A percentile compares a stretch with the other conserved stretches of the same genome.
Evolutionary conservation across 1,140 invertebrate species (phyloP).

Genomic region (Pollicipes pollicipes): DNA sequence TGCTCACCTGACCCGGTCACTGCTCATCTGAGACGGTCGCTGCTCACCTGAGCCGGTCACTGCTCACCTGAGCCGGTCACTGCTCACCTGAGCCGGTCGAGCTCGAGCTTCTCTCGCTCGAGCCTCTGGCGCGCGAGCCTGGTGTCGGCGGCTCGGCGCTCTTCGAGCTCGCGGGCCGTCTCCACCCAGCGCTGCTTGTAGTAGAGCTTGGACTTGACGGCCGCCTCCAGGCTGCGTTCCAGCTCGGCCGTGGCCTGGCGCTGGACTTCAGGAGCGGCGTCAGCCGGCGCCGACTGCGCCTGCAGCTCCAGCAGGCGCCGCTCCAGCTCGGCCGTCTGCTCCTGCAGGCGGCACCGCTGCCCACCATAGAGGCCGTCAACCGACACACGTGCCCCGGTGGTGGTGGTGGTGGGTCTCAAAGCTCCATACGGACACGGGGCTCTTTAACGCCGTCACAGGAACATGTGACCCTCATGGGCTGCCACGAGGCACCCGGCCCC

Average conservation of each 20-base stretch:
- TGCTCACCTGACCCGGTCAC: no score
- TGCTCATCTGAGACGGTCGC: no score
- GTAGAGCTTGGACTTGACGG: conserved; percentile 27
- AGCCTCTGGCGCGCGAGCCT: conserved; percentile 8
- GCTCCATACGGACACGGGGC: no score
- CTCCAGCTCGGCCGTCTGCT: background rate
- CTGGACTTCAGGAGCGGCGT: background rate
- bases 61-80: background rate
- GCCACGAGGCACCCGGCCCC: no score
- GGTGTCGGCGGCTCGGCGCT: conserved; percentile 26
- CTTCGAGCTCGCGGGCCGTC: conserved; percentile 24
- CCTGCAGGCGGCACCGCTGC: background rate
- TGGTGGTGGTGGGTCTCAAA: no score
- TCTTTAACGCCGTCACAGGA: no score
- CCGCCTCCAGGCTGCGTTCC: conserved; percentile 27
- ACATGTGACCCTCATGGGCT: no score
- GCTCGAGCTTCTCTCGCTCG: background rate
- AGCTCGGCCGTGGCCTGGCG: conserved; percentile 22
- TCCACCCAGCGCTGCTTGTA: conserved; percentile 32
- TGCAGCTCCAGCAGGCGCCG: background rate
- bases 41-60: no score
- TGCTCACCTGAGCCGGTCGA: background rate
- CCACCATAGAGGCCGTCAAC: no score
- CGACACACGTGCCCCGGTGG: no score
- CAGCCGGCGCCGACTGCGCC: background rate